These are phyloP conservation scores for Torymus tubicola DNA, from an alignment of 2,888 invertebrate species.

Conservation along the genomic window DNA sequence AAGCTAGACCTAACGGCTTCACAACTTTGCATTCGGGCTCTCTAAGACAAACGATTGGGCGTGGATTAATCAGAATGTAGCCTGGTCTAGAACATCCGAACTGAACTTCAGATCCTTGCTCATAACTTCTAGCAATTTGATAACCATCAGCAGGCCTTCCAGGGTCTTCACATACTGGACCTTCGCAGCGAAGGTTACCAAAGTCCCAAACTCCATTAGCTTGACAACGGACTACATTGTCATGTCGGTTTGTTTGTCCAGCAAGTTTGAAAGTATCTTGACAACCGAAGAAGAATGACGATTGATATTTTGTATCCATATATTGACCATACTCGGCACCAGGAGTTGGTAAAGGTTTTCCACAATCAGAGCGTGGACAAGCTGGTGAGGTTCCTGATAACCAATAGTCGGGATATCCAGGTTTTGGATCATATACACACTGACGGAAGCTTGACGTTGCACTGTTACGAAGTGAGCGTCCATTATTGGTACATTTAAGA, in stretches of 20 bases:
- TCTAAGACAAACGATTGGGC: constrained; percentile 92
- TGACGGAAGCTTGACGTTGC: constrained; percentile 92
- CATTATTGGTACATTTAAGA: constrained; percentile 86
- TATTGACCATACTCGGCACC: constrained; percentile 95
- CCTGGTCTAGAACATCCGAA: constrained; percentile 95
- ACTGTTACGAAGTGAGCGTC: constrained; percentile 87
- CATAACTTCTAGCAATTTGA: constrained; percentile 90
- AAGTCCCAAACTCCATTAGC: constrained; percentile 98
- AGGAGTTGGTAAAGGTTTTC: constrained; percentile 92
- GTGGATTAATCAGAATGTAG: constrained; percentile 92
- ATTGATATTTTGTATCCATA: constrained; percentile 92
- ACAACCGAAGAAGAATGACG: constrained; percentile 96
- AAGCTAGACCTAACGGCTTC: constrained; percentile 92
- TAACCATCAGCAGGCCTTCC: constrained; percentile 94
- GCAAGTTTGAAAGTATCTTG: constrained; percentile 96
- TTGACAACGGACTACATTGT: constrained; percentile 93
- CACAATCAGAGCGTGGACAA: constrained; percentile 94
- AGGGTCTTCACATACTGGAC: constrained; percentile 97
- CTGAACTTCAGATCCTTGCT: constrained; percentile 92
- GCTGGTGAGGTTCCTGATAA: constrained; percentile 90
- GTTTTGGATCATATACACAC: constrained; percentile 96
- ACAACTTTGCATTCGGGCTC: constrained; percentile 97
- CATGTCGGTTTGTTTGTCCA: constrained; percentile 93
- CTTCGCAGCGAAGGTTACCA: constrained; percentile 96
- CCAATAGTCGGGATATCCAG: constrained; percentile 93